Base-by-base conservation (phyloP, 2,113 vertebrate genomes). In the Sinocyclocheilus rhinocerous region DNA sequence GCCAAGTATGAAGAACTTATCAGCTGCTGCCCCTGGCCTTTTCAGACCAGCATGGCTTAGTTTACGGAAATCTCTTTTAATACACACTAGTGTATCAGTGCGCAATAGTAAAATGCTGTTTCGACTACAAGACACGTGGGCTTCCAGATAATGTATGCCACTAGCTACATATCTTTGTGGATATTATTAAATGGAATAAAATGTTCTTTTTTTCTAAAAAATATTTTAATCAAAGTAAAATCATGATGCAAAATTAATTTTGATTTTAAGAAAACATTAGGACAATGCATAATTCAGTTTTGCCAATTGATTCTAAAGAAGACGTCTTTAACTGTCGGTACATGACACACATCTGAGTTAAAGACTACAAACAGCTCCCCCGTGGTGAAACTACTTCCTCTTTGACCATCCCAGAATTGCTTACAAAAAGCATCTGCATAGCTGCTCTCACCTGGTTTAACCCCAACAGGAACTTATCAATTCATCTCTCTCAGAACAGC, bases 381-480 rank as follows among this genome's bases (percentile, higher is more conserved):
- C n/a, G 20, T 83, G 45, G 83, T 87, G 65, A 83, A 67, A 73
- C 83, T 78, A 83, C 85, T 83, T 88, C 87, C 78, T 88, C 85
- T 65, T 24, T 22, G 55, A 65, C 61, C 33, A 29, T 75, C 15
- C 59, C 50, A 78, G 22, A 42, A 81, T n/a, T 55, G 57, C 83
- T 85, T 59, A 76, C 29, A 33, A 83, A 84, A 59, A 65, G 77
- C 42, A 84, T 87, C 92, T 83, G 91, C 85, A 89, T 92, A 93
- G 92, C 91, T 92, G 91, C 92, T 92, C 87, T 88, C 93, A 93
- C 95, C 93, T 93, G 91, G 92, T 94, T 93, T 94, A 96, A 95
- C 85, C 94, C 93, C 93, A 95, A 96, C 95, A 96, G 96, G 96
- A 97, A 97, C 96, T 96, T 96, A 97, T 97, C 96, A 97, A 96